Percentiles rank a stretch among this genome's conserved stretches.
Conservation (phyloP, 2,888 invertebrate species). For the Eledone cirrhosa region DNA sequence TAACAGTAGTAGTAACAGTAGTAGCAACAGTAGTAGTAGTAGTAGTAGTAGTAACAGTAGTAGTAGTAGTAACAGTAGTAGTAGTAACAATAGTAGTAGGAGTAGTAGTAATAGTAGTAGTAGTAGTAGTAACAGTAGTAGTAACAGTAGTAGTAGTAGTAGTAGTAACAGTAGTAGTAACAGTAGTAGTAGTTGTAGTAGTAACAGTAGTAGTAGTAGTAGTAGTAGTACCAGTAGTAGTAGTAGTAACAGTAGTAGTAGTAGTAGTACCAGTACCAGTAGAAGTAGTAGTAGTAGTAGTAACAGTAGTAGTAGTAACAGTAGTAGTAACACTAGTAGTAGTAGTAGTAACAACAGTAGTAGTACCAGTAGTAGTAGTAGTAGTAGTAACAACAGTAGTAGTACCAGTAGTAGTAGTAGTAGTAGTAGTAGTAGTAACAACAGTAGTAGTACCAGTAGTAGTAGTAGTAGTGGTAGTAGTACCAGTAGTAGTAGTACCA, state of each 20-base stretch:
- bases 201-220: slow-evolving; percentile 24
- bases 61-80: neutral
- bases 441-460: no score
- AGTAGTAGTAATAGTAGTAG: no score
- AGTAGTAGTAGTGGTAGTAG: no score
- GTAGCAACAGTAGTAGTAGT: neutral
- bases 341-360: no score
- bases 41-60: neutral
- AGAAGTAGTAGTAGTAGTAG: no score
- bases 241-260: slow-evolving; percentile 64
- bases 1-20: slow-evolving; percentile 7
- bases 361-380: slow-evolving; percentile 31
- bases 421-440: no score
- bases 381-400: slow-evolving; percentile 56
- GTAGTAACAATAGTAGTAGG: no score
- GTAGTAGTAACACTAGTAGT: no score
- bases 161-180: slow-evolving; percentile 15
- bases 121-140: no score
- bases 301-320: no score
- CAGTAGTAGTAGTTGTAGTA: slow-evolving; percentile 16
- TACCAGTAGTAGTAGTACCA: no score
- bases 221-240: slow-evolving; percentile 30
- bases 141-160: slow-evolving; percentile 24
- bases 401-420: slow-evolving; percentile 61
- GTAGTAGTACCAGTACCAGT: slow-evolving; percentile 55